Conservation (phyloP, 1,140 invertebrate species). For the Steinernema khuongi region DNA sequence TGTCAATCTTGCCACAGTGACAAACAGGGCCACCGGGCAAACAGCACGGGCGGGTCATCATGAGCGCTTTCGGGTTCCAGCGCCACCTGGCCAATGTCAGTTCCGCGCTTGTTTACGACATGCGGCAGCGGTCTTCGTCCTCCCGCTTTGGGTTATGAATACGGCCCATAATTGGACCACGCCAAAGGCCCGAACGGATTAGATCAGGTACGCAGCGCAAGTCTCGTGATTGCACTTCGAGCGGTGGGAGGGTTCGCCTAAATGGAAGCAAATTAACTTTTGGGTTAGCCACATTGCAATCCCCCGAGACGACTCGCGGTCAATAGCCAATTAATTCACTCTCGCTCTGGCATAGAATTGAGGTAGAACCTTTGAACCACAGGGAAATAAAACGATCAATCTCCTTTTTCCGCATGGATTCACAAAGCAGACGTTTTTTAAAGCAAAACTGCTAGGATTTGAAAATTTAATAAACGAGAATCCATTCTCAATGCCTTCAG, state of each 20-base stretch:
- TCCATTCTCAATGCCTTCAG: too few species aligned
- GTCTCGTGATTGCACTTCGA: background rate
- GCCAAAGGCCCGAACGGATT: background rate
- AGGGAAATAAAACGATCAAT: too few species aligned
- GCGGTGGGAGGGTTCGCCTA: too few species aligned
- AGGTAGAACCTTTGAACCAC: too few species aligned
- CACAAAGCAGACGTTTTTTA: too few species aligned
- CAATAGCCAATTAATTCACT: background rate
- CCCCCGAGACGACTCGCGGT: background rate
- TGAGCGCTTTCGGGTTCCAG: constrained; percentile 2
- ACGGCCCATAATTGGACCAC: background rate
- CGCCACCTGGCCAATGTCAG: background rate
- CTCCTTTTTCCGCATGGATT: too few species aligned
- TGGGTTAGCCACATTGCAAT: background rate
- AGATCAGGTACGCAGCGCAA: background rate
- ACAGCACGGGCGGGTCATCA: background rate
- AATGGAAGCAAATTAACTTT: background rate
- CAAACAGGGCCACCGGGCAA: background rate
- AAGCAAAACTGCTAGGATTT: too few species aligned
- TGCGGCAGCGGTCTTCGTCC: background rate
- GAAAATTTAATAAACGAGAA: too few species aligned
- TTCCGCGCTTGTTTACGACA: background rate
- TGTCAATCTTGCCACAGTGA: background rate
- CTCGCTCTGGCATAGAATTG: too few species aligned
- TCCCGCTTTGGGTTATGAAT: background rate